Percentiles rank a stretch among this genome's conserved stretches.
phyloP scores from a whole-genome alignment of 2,888 invertebrate species.

The Ypsolopha sequella region DNA sequence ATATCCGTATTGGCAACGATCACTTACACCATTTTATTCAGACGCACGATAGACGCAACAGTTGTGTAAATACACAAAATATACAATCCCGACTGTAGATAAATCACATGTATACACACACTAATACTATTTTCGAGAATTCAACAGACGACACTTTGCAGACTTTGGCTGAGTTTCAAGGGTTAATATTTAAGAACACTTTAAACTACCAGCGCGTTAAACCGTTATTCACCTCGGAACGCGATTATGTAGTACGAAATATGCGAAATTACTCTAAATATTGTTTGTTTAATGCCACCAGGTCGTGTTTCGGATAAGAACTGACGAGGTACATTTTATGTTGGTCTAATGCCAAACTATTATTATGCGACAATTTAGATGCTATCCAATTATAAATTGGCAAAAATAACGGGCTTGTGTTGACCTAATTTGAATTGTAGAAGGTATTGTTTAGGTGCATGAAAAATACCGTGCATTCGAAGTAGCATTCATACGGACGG shows the following conservation, averaged over 20 bases:
- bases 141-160: conserved; percentile 38
- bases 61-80: background rate
- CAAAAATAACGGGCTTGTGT: conserved; percentile 16
- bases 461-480: too few relatives aligned
- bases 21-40: background rate
- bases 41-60: conserved; percentile 1
- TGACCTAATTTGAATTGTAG: background rate
- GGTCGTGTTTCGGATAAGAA: background rate
- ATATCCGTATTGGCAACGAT: conserved; percentile 1
- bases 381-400: conserved; percentile 27
- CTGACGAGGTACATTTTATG: background rate
- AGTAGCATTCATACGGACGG: too few relatives aligned
- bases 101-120: background rate
- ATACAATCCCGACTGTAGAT: background rate
- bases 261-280: too few relatives aligned
- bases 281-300: background rate
- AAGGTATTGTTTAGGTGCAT: too few relatives aligned
- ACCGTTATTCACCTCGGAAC: background rate
- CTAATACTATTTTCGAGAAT: conserved; percentile 9
- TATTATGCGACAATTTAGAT: conserved; percentile 37
- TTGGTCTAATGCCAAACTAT: conserved; percentile 39
- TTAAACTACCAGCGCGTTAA: background rate
- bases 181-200: background rate
- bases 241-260: background rate
- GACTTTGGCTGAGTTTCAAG: conserved; percentile 51